phyloP scores from a whole-genome alignment of 2,113 vertebrate genomes.

The Xiphophorus hellerii region DNA sequence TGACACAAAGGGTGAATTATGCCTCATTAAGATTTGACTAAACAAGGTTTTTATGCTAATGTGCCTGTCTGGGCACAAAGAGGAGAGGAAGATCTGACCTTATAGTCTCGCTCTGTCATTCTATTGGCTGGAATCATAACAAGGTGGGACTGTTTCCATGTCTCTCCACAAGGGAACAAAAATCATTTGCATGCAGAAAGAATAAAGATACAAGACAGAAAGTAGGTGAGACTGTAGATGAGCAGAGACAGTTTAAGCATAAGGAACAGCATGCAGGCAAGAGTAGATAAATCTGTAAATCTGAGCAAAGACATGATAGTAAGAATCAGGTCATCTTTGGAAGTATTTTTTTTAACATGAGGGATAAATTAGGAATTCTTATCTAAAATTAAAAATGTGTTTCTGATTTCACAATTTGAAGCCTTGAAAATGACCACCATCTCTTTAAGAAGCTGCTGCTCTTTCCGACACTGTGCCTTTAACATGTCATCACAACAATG shows the following conservation, averaged over 20 bases:
- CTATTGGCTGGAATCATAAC: neutral
- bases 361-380: too few species aligned
- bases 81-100: neutral
- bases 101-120: neutral
- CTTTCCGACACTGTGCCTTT: too few species aligned
- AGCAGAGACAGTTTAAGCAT: neutral
- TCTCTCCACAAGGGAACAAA: neutral
- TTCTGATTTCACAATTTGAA: too few species aligned
- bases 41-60: conserved; percentile 52
- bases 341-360: too few species aligned
- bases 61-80: neutral
- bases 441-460: too few species aligned
- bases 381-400: too few species aligned
- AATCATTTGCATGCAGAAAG: neutral
- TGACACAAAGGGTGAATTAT: conserved; percentile 32
- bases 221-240: neutral
- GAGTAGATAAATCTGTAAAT: too few species aligned
- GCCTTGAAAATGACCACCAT: too few species aligned
- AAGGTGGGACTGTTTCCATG: neutral
- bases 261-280: too few species aligned
- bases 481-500: too few species aligned
- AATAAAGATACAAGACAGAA: neutral
- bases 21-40: conserved; percentile 30
- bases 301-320: too few species aligned
- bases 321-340: too few species aligned